These are phyloP conservation scores for Thereva nobilitata DNA, from an alignment of 2,888 invertebrate species.

Conservation along the genomic window DNA sequence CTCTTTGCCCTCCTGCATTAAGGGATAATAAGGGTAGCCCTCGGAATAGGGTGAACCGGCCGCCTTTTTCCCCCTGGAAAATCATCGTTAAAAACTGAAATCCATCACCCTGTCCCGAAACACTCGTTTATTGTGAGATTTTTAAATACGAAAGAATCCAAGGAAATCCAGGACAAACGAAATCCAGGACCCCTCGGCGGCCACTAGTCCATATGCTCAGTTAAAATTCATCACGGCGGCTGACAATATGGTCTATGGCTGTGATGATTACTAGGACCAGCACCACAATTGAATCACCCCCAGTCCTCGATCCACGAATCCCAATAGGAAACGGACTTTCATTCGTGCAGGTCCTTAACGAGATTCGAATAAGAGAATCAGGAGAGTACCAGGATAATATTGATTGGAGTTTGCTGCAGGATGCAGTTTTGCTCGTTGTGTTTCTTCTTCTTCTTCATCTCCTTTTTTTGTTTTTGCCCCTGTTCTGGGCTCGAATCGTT, in stretches of 20 bases:
- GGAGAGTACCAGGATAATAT: constrained; percentile 9
- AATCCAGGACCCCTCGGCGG: constrained; percentile 42
- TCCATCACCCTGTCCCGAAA: constrained; percentile 25
- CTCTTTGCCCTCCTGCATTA: no score
- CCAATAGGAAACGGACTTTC: constrained; percentile 4
- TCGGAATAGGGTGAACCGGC: no score
- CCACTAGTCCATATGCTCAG: constrained; percentile 50
- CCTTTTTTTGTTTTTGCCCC: constrained; percentile 37
- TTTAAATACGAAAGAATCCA: constrained; percentile 14
- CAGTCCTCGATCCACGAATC: constrained; percentile 16
- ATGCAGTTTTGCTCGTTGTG: constrained; percentile 39
- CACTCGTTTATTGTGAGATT: constrained; percentile 33
- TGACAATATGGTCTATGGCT: constrained; percentile 45
- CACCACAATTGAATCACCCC: constrained; percentile 23
- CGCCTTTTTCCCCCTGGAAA: no score
- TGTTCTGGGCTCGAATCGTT: constrained; percentile 24
- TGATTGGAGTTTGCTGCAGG: constrained; percentile 38
- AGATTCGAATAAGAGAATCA: constrained; percentile 26
- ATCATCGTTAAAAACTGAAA: not conserved
- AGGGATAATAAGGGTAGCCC: no score
- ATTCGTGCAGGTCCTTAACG: constrained; percentile 23
- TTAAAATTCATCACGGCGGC: constrained; percentile 45
- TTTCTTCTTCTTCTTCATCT: constrained; percentile 13
- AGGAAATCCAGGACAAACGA: not conserved
- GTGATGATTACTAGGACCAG: constrained; percentile 31